Evolutionary conservation across 2,888 invertebrate species (phyloP).

Genomic region (Steinernema scapterisci): DNA sequence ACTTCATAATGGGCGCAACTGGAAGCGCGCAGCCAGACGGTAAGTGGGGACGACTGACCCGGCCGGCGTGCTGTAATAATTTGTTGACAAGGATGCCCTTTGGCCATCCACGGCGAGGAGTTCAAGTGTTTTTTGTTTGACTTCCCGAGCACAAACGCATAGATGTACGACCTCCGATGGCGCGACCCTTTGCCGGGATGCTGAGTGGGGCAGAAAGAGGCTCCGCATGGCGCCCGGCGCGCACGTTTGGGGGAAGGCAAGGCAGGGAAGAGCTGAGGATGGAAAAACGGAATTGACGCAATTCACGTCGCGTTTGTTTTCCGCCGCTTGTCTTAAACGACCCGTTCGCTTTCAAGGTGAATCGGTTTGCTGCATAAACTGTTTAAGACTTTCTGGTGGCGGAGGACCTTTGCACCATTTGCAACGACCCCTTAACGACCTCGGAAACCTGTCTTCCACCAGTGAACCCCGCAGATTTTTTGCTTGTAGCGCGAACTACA

Average conservation of each 20-base stretch:
- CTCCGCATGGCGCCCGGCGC: background rate
- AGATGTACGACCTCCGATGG: background rate
- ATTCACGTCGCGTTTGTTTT: slow-evolving; percentile 7
- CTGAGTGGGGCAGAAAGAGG: too few relatives aligned
- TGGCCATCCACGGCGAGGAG: background rate
- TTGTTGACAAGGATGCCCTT: slow-evolving; percentile 34
- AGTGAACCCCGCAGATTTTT: too few relatives aligned
- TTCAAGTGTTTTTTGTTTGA: slow-evolving; percentile 32
- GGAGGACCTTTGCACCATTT: too few relatives aligned
- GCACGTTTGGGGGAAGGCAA: background rate
- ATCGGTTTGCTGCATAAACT: too few relatives aligned
- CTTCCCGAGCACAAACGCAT: background rate
- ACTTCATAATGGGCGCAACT: slow-evolving; percentile 62
- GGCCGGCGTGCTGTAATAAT: slow-evolving; percentile 14
- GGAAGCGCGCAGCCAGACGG: slow-evolving; percentile 64
- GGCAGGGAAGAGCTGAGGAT: background rate
- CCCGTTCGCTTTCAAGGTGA: background rate
- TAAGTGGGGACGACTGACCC: slow-evolving; percentile 38
- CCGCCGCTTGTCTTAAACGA: background rate
- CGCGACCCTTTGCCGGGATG: too few relatives aligned
- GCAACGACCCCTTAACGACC: too few relatives aligned
- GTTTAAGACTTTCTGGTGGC: too few relatives aligned
- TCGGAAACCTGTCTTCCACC: too few relatives aligned
- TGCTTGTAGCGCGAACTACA: too few relatives aligned
- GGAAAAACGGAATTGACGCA: background rate